These are phyloP conservation scores for Stratiolaelaps scimitus DNA, from an alignment of 1,140 invertebrate genomes.

Conservation along the genomic window DNA sequence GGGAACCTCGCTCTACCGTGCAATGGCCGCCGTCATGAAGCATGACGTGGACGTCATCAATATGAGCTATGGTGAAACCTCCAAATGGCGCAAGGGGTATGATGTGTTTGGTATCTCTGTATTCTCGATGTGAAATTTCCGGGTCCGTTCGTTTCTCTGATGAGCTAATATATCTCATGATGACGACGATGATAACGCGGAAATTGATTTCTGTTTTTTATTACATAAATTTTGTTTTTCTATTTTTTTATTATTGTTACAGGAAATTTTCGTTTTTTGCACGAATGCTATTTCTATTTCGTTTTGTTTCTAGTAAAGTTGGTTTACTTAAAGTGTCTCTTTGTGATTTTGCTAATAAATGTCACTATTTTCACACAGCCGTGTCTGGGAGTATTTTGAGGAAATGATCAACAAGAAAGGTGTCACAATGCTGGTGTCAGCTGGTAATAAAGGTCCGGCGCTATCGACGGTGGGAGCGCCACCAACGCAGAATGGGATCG, in stretches of 20 bases:
- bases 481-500: conserved; percentile 56
- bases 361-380: conserved; percentile 45
- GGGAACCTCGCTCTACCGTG: conserved; percentile 72
- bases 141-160: background rate
- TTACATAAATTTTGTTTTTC: conserved; percentile 7
- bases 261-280: no score
- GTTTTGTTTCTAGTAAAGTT: no score
- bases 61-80: conserved; percentile 93
- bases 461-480: conserved; percentile 82
- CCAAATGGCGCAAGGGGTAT: conserved; percentile 82
- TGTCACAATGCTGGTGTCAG: conserved; percentile 77
- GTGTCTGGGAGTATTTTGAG: conserved; percentile 67
- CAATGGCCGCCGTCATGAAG: conserved; percentile 49
- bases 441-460: conserved; percentile 87
- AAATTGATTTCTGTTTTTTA: conserved; percentile 23
- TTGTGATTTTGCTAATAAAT: no score
- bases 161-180: no score
- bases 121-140: conserved; percentile 3
- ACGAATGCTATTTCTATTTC: no score
- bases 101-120: conserved; percentile 36
- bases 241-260: conserved; percentile 27
- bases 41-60: conserved; percentile 69
- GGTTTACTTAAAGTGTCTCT: no score
- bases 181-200: no score
- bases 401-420: conserved; percentile 85